Conservation (phyloP, 2,888 invertebrate genomes). For the Bellardia pandia region DNA sequence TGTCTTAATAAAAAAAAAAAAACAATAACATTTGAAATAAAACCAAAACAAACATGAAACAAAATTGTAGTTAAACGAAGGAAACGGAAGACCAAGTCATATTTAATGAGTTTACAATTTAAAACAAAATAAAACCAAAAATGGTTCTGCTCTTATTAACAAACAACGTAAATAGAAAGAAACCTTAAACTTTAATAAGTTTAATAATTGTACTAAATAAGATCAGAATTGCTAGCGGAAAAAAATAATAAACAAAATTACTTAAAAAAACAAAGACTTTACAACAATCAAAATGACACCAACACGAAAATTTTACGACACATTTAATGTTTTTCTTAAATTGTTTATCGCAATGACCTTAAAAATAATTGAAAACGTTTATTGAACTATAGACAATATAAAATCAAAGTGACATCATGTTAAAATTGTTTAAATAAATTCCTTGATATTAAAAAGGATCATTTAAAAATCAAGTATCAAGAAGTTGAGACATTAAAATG, state of each 20-base stretch:
- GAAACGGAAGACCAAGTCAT: slow-evolving; percentile 57
- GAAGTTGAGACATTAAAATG: not conserved
- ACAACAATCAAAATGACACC: slow-evolving; percentile 45
- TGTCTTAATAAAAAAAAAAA: slow-evolving; percentile 1
- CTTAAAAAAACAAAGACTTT: slow-evolving; percentile 1
- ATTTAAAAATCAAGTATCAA: not conserved
- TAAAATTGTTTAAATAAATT: not conserved
- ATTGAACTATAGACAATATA: slow-evolving; percentile 31
- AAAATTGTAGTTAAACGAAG: not conserved
- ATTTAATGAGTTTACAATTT: slow-evolving; percentile 39
- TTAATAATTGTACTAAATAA: slow-evolving; percentile 11
- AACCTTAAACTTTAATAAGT: not conserved
- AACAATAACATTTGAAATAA: not conserved
- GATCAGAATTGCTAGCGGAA: not conserved
- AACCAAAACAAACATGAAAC: slow-evolving; percentile 1
- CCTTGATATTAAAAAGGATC: slow-evolving; percentile 23
- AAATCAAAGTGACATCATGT: slow-evolving; percentile 30
- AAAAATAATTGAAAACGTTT: slow-evolving; percentile 30
- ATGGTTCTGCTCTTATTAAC: slow-evolving; percentile 13
- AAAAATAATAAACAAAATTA: slow-evolving; percentile 24
- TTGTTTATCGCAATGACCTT: not conserved
- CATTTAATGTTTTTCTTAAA: not conserved
- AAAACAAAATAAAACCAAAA: slow-evolving; percentile 29
- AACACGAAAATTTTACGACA: not conserved
- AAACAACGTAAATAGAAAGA: not conserved